Evolutionary conservation across 2,888 invertebrate species (phyloP).

Genomic region (Leucoptera coffeella): DNA sequence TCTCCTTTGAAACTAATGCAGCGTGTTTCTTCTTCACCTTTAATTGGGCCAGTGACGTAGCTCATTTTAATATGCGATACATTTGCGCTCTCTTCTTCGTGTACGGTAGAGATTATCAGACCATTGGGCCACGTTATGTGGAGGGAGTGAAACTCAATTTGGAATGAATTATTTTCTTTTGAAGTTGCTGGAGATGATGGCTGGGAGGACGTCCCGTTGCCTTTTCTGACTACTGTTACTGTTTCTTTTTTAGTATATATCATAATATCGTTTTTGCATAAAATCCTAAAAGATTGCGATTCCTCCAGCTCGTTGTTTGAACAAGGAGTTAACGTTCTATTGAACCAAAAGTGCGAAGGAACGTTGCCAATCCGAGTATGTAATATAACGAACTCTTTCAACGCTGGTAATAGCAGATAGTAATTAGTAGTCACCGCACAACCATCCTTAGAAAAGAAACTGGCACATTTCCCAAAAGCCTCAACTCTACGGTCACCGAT

Average conservation of each 20-base stretch:
- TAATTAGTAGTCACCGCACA: conserved; percentile 22
- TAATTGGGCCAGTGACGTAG: conserved; percentile 10
- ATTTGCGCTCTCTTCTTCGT: conserved; percentile 18
- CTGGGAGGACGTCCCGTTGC: too few species aligned
- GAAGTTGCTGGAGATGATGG: conserved; percentile 6
- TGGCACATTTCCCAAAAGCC: conserved; percentile 31
- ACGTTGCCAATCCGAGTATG: conserved; percentile 23
- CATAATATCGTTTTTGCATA: conserved; percentile 21
- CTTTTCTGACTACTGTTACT: conserved; percentile 12
- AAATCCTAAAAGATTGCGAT: conserved; percentile 31
- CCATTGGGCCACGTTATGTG: conserved; percentile 39
- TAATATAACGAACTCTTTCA: conserved; percentile 24
- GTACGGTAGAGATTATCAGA: conserved; percentile 27
- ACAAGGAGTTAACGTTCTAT: conserved; percentile 21
- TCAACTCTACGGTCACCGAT: conserved; percentile 35
- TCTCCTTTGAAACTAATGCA: conserved; percentile 35
- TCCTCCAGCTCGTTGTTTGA: conserved; percentile 12
- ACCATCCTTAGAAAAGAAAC: conserved; percentile 33
- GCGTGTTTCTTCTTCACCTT: conserved; percentile 24
- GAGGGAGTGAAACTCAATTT: conserved; percentile 22
- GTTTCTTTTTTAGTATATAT: conserved; percentile 27
- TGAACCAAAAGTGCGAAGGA: conserved; percentile 29
- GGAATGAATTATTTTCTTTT: conserved; percentile 3
- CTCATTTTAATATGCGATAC: conserved; percentile 35
- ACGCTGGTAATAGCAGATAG: conserved; percentile 26